Percentiles rank a stretch among this genome's conserved stretches.
phyloP scores from a whole-genome alignment of 1,140 invertebrate species.

The Druon quercuslanigerum region DNA sequence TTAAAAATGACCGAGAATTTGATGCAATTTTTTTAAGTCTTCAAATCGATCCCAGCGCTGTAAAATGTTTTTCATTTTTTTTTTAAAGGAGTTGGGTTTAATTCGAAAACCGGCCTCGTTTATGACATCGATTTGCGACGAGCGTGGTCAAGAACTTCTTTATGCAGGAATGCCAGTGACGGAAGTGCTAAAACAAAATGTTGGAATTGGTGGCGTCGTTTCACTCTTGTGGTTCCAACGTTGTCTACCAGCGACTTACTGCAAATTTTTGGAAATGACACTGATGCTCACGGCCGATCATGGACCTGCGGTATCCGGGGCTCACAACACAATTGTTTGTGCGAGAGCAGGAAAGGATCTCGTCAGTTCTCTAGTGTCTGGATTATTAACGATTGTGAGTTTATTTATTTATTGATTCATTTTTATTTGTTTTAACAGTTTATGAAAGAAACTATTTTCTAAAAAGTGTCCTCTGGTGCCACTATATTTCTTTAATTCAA shows the following conservation, averaged over 20 bases:
- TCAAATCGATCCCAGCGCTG: no score
- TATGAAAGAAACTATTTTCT: no score
- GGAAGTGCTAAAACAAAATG: constrained; percentile 90
- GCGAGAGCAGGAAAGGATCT: constrained; percentile 99
- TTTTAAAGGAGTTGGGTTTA: constrained; percentile 91
- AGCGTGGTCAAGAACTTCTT: constrained; percentile 97
- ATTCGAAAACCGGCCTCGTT: constrained; percentile 99
- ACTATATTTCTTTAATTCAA: no score
- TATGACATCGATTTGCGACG: constrained; percentile 99
- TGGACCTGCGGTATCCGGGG: constrained; percentile 98
- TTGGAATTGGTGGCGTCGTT: constrained; percentile 98
- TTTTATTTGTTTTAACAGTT: constrained; percentile 9
- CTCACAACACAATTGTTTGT: constrained; percentile 99
- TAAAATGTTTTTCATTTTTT: constrained; percentile 19
- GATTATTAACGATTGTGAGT: constrained; percentile 97
- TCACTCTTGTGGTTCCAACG: constrained; percentile 99
- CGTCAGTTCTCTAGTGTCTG: constrained; percentile 96
- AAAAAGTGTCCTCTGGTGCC: no score
- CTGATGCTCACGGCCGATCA: constrained; percentile 99
- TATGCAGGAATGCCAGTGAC: constrained; percentile 99
- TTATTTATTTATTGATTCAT: constrained; percentile 25
- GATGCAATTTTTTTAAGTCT: no score
- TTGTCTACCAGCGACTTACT: constrained; percentile 93
- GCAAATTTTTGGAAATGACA: constrained; percentile 99
- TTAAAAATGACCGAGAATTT: no score